Conservation (phyloP, 1,140 invertebrate genomes). For the Nasonia vitripennis region DNA sequence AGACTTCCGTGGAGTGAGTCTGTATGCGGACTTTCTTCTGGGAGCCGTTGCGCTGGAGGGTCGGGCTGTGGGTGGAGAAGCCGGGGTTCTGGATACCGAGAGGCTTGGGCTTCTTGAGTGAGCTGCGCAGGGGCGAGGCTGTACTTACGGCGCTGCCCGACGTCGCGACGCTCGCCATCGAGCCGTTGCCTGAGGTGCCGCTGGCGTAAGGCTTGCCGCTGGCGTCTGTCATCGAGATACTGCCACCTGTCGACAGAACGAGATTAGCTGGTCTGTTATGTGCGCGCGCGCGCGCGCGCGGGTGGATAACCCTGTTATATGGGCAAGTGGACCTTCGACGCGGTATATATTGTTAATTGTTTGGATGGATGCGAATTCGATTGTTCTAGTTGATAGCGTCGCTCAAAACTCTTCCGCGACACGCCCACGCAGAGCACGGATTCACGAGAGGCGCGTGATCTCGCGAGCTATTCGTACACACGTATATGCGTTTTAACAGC, state of each 20-base stretch:
- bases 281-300: too few relatives aligned
- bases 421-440: not conserved
- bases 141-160: slow-evolving; percentile 77
- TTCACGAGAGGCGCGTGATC: not conserved
- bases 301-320: too few relatives aligned
- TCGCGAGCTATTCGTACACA: too few relatives aligned
- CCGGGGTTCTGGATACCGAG: slow-evolving; percentile 91
- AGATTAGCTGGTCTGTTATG: too few relatives aligned
- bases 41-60: slow-evolving; percentile 86
- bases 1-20: slow-evolving; percentile 90
- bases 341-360: too few relatives aligned
- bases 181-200: slow-evolving; percentile 83
- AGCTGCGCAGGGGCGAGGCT: slow-evolving; percentile 85
- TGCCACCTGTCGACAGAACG: slow-evolving; percentile 71
- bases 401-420: not conserved
- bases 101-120: slow-evolving; percentile 86
- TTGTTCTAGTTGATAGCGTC: too few relatives aligned
- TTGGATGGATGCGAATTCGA: too few relatives aligned
- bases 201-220: slow-evolving; percentile 85
- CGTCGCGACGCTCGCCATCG: slow-evolving; percentile 85
- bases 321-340: too few relatives aligned
- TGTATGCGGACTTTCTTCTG: slow-evolving; percentile 92
- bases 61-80: slow-evolving; percentile 86
- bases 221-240: slow-evolving; percentile 87
- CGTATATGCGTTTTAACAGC: too few relatives aligned